Evolutionary conservation across 2,797 vertebrate genomes (phyloP), one percentile per base, ranked within the genome.

Genomic region (Alosa sapidissima): DNA sequence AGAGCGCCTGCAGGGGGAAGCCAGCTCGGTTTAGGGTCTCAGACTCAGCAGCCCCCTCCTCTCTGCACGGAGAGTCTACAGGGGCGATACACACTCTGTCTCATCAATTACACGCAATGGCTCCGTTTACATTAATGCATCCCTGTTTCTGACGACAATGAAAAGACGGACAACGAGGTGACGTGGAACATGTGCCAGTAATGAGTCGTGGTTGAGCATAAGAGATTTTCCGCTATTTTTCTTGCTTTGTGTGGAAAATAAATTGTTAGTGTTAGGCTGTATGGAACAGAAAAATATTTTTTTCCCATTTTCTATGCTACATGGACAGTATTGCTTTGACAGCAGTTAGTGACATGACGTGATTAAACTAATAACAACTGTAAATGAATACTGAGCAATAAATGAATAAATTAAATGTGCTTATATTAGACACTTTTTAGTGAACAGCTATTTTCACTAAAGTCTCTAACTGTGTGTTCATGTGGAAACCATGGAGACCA

Each of bases 1-100:
- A 89, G 51, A 82, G 78, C 14, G 62, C 65, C 83, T 81, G 83
- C 68, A 60, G 85, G 81, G 81, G 21, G 84, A 84, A 84, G 85
- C 86, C 81, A 82, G 86, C 86, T 84, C 16, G 2, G 54, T 84
- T 47, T 47, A 16, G 84, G 14, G 52, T 45, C 33, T 84, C 19
- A 10, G 75, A 48, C 72, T 55, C 19, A 48, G 72, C 41, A 8
- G 14, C 45, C 19, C 33, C 68, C 72, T 55, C 33, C 60, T 75
- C 52, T 8, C 13, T 68, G 49, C 24, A 13, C 49, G 68, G 33
- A 28, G 33, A 85, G 62, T 33, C 49, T 83, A 60, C 41, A 65
- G 41, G 41, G 36, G 45, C 49, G 55, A 78, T 36, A 14, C 36
- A 11, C 60, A 82, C 28, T 68, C 6, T 78, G 78, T 84, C 19